A percentile compares a stretch with the other conserved stretches of the same genome.
Conservation (phyloP, 1,140 invertebrate species). For the Zaprionus lachaisei region DNA sequence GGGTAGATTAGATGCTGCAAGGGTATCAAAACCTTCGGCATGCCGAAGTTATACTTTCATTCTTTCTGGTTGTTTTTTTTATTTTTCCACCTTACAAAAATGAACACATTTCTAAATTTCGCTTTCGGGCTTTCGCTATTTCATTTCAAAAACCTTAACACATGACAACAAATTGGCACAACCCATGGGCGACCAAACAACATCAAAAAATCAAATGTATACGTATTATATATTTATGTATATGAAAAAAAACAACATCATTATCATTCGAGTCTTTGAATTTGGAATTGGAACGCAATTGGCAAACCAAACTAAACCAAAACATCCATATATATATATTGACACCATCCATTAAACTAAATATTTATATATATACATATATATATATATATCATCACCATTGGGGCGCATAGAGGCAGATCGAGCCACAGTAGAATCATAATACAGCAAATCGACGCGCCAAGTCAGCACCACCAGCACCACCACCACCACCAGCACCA, state of each 20-base stretch:
- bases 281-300: background rate
- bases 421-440: constrained; percentile 41
- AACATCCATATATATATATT: background rate
- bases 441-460: constrained; percentile 32
- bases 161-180: constrained; percentile 2
- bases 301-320: background rate
- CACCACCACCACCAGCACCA: constrained; percentile 5
- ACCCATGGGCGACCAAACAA: background rate
- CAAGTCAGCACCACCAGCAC: constrained; percentile 13
- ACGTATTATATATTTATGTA: background rate
- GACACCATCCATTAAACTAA: constrained; percentile 1
- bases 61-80: background rate
- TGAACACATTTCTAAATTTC: background rate
- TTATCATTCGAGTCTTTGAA: background rate
- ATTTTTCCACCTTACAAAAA: background rate
- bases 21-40: too few relatives aligned
- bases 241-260: background rate
- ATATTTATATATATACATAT: background rate
- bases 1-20: too few relatives aligned
- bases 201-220: background rate
- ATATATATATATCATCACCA: constrained; percentile 16
- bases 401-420: constrained; percentile 22
- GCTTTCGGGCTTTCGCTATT: constrained; percentile 3
- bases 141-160: background rate
- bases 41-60: too few relatives aligned